These are phyloP conservation scores for Drosophila eugracilis DNA, from an alignment of 1,140 invertebrate genomes.

Conservation along the genomic window DNA sequence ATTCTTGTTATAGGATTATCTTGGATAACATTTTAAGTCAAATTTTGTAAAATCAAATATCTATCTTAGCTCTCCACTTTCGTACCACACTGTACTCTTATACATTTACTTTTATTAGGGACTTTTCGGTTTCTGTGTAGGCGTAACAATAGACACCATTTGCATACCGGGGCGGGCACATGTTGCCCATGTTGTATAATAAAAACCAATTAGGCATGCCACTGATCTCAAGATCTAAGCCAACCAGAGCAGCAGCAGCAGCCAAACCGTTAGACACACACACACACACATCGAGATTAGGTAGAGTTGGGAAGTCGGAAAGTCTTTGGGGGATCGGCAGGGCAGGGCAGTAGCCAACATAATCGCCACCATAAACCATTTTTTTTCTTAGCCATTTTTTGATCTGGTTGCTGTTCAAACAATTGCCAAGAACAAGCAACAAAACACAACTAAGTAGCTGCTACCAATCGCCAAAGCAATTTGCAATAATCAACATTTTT, in stretches of 20 bases:
- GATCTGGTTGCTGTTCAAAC: slow-evolving; percentile 68
- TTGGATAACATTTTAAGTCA: no score
- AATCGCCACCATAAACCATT: slow-evolving; percentile 58
- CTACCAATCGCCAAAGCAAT: slow-evolving; percentile 82
- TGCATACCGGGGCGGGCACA: slow-evolving; percentile 55
- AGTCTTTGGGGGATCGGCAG: not conserved
- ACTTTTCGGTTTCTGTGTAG: slow-evolving; percentile 47
- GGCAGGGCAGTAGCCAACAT: slow-evolving; percentile 44
- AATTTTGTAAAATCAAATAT: not conserved
- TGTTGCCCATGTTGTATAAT: slow-evolving; percentile 45
- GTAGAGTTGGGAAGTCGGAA: not conserved
- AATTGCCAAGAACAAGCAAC: slow-evolving; percentile 76
- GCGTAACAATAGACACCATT: slow-evolving; percentile 79
- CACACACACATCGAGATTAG: slow-evolving; percentile 59
- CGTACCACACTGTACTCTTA: slow-evolving; percentile 6
- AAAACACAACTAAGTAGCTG: slow-evolving; percentile 81
- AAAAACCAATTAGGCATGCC: slow-evolving; percentile 76
- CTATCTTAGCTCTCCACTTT: not conserved
- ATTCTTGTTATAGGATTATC: no score
- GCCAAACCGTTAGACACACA: slow-evolving; percentile 60
- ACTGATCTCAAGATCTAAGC: slow-evolving; percentile 53
- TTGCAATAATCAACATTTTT: slow-evolving; percentile 83
- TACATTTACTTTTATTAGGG: slow-evolving; percentile 19
- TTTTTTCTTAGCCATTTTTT: slow-evolving; percentile 27
- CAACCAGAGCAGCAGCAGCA: slow-evolving; percentile 3